A percentile compares a stretch with the other conserved stretches of the same genome.
These are phyloP conservation scores for Catostomus latipinnis DNA, from an alignment of 2,797 vertebrate species.

Conservation along the genomic window DNA sequence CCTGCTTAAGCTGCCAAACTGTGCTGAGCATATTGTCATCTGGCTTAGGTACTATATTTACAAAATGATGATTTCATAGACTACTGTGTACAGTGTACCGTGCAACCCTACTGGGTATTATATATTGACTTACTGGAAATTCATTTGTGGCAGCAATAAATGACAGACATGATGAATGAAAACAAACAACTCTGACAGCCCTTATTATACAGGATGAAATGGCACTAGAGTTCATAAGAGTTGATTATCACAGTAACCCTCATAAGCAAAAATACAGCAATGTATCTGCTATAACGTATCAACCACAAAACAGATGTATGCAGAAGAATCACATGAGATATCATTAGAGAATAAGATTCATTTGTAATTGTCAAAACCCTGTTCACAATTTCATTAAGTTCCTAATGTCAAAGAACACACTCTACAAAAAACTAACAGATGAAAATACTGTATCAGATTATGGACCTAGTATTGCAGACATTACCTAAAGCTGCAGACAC, in stretches of 20 bases:
- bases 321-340: background rate
- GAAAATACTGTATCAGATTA: conserved; percentile 1
- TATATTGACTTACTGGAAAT: background rate
- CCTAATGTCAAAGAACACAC: background rate
- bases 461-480: background rate
- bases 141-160: background rate
- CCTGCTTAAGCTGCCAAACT: no score
- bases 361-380: conserved; percentile 25
- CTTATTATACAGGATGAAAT: conserved; percentile 3
- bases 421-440: background rate
- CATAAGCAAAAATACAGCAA: conserved; percentile 5
- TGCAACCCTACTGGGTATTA: background rate
- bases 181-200: conserved; percentile 12
- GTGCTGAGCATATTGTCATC: no score
- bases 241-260: conserved; percentile 22
- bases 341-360: conserved; percentile 17
- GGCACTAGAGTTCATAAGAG: conserved; percentile 10
- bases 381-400: background rate
- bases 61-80: no score
- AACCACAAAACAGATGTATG: conserved; percentile 16
- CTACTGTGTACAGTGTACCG: no score
- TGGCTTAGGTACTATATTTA: no score
- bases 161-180: background rate
- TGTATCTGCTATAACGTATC: background rate
- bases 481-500: background rate